Evolutionary conservation across 2,888 invertebrate genomes (phyloP), one percentile per base, ranked within the genome.

Genomic region (Gnatocerus cornutus): DNA sequence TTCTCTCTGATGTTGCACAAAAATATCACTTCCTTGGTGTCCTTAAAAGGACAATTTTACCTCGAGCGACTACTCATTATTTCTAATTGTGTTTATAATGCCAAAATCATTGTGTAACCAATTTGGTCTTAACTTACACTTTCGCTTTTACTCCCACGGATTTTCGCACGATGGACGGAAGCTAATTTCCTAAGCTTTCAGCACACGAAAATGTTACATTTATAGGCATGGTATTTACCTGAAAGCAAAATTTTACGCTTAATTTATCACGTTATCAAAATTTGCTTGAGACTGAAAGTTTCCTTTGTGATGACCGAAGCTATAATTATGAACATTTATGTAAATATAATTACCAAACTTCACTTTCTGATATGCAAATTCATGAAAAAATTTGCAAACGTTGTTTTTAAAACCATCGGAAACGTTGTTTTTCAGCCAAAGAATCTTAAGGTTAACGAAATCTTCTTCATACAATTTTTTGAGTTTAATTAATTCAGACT

Each of bases 131-230:
- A 50, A 10, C 55, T 71, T 64, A 67, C 58, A 76, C 77, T 78
- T 78, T 78, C 76, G 62, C 52, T 76, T 76, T 76, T 70, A 76
- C 78, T 74, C 78, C 78, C 75, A 78, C 77, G 69, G 59, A 63
- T 50, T 56, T 56, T 65, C 29, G 16, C 29, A 43, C 27, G 33
- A n/a, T 12, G 9, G 30, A 41, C 12, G 29, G 43, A 64, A 64
- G 45, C 12, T 43, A 29, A 43, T 59, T 46, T 46, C 13, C 29
- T 21, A 6, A 27, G 13, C 9, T 46, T 59, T 46, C 30, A 46
- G 12, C 29, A 16, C 10, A 10, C 8, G 10, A 29, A 39, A 13
- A n/a, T n/a, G n/a, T n/a, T n/a, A n/a, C n/a, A n/a, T n/a, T 12
- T 27, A 29, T 39, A 12, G 12, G 27, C 33, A 53, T 53, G 41